Evolutionary conservation across 2,888 invertebrate genomes (phyloP).

Genomic region (Agonopterix subpropinquella): DNA sequence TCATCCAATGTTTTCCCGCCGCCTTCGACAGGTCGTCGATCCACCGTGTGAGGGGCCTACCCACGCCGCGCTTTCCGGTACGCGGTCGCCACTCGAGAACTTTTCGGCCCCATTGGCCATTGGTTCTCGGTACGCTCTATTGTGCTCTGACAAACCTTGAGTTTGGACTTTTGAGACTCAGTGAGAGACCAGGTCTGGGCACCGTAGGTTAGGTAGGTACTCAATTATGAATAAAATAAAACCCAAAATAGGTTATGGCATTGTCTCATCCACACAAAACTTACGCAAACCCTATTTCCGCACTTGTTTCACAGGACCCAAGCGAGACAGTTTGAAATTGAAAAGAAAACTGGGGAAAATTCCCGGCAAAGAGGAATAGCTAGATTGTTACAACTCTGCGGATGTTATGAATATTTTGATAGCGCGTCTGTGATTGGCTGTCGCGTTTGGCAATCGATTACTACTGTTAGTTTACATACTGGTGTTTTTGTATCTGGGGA

Average conservation of each 20-base stretch:
- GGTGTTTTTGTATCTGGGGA: not conserved
- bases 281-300: slow-evolving; percentile 39
- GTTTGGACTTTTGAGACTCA: too few relatives aligned
- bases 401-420: slow-evolving; percentile 16
- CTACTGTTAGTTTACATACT: not conserved
- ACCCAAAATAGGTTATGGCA: not conserved
- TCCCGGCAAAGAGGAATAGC: slow-evolving; percentile 7
- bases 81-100: too few relatives aligned
- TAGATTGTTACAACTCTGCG: slow-evolving; percentile 4
- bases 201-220: too few relatives aligned
- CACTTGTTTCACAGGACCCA: slow-evolving; percentile 42
- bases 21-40: too few relatives aligned
- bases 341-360: slow-evolving; percentile 13
- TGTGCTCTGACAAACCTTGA: too few relatives aligned
- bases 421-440: slow-evolving; percentile 7
- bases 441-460: not conserved
- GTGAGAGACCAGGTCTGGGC: too few relatives aligned
- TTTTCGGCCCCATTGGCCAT: too few relatives aligned
- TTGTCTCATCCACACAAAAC: slow-evolving; percentile 25
- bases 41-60: too few relatives aligned
- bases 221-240: too few relatives aligned
- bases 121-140: too few relatives aligned
- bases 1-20: too few relatives aligned
- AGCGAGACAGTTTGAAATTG: slow-evolving; percentile 42
- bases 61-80: too few relatives aligned